Evolutionary conservation across 2,888 invertebrate genomes (phyloP).

Genomic region (Tholera decimalis): DNA sequence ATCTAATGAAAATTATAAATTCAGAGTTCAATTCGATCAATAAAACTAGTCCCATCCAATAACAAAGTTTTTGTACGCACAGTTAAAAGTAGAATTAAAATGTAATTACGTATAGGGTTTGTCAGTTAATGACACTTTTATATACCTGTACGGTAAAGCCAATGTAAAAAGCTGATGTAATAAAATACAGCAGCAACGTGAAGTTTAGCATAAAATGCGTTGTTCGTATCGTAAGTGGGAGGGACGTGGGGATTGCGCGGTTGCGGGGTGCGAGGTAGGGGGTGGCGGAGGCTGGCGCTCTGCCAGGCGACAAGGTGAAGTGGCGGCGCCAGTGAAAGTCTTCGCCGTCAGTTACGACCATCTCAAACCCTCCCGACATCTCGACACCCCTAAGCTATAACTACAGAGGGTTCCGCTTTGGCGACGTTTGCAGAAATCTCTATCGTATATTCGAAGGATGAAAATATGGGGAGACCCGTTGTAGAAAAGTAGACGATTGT

Average conservation of each 20-base stretch:
- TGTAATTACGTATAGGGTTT: conserved; percentile 29
- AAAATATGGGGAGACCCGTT: not conserved
- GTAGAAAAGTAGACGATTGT: not conserved
- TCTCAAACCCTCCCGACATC: conserved; percentile 59
- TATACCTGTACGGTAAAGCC: conserved; percentile 26
- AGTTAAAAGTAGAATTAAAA: conserved; percentile 40
- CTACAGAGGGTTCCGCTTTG: conserved; percentile 6
- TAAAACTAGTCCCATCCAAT: conserved; percentile 30
- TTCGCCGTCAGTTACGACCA: conserved; percentile 65
- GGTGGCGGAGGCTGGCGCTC: conserved; percentile 75
- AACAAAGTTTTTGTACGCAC: conserved; percentile 11
- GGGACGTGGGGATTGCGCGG: conserved; percentile 39
- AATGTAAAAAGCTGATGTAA: conserved; percentile 37
- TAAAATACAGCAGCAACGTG: conserved; percentile 63
- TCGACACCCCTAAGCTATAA: conserved; percentile 34
- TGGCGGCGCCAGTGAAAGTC: conserved; percentile 88
- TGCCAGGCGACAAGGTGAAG: conserved; percentile 88
- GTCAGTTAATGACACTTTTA: conserved; percentile 20
- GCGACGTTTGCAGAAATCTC: not conserved
- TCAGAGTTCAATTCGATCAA: conserved; percentile 15
- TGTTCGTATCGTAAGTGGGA: conserved; percentile 57
- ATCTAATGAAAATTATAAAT: not conserved
- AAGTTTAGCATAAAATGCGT: conserved; percentile 69
- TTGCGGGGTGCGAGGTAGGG: conserved; percentile 30
- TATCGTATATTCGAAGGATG: not conserved